phyloP scores from a whole-genome alignment of 1,140 invertebrate genomes.

The Neuroterus valhalla region DNA sequence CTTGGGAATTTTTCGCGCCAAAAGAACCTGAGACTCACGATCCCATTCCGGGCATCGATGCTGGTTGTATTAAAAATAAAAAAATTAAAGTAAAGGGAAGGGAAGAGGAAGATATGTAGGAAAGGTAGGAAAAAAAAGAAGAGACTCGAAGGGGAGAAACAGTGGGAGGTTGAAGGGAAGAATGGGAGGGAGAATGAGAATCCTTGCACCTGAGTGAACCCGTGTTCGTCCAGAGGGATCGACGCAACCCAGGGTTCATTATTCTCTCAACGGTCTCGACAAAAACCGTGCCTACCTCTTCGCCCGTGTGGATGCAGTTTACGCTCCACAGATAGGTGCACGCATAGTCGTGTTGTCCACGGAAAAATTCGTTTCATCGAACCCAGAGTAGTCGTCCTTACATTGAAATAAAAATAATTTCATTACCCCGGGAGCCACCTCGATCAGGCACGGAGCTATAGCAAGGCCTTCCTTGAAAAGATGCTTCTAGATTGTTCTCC shows the following conservation, averaged over 20 bases:
- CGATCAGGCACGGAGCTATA: constrained; percentile 56
- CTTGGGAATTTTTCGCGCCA: background rate
- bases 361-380: constrained; percentile 71
- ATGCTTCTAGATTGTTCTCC: constrained; percentile 17
- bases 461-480: constrained; percentile 43
- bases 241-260: constrained; percentile 62
- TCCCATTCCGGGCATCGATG: background rate
- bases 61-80: constrained; percentile 6
- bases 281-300: constrained; percentile 49
- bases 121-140: constrained; percentile 18
- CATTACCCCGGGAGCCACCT: constrained; percentile 60
- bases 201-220: constrained; percentile 49
- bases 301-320: constrained; percentile 41
- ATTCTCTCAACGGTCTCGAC: constrained; percentile 61
- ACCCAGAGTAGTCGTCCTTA: constrained; percentile 72
- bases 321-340: constrained; percentile 34
- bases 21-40: background rate
- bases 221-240: constrained; percentile 51
- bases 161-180: constrained; percentile 1
- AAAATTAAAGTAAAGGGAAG: background rate
- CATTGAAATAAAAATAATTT: constrained; percentile 70
- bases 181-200: constrained; percentile 37
- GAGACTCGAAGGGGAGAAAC: constrained; percentile 5
- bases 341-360: constrained; percentile 46
- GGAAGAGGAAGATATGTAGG: background rate